Evolutionary conservation across 2,888 invertebrate genomes (phyloP), one percentile per base, ranked within the genome.

Genomic region (Ligdia adustata): DNA sequence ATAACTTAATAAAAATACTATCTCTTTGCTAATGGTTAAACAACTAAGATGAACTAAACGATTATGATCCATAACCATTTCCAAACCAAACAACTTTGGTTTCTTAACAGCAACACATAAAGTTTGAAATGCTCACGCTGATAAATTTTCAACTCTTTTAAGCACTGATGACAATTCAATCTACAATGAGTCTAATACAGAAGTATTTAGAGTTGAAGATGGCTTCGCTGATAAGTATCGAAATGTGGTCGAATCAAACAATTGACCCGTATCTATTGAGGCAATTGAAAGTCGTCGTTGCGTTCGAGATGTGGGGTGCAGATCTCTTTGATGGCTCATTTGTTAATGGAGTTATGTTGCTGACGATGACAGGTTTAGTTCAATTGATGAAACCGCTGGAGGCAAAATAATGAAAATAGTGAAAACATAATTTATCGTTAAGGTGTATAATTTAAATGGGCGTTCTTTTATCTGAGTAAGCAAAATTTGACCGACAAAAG

Each of bases 261-360:
- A 81, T 80, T 80, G 77, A 75, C 78, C 79, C 77, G 66, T 69
- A 79, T 73, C 68, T 61, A 69, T 76, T 73, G 64, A 56, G 55
- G 64, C 75, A 81, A 81, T 79, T 79, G 75, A 72, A 66, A 64
- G 64, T 63, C 66, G 69, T 64, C 64, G 53, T 53, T 55, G 52
- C 52, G 38, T 49, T 48, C 40, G 64, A 72, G 68, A 74, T 74
- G 73, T 67, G 66, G 73, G 72, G 69, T 66, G 59, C 67, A 58
- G 72, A 76, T 76, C 68, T 64, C 45, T 55, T 50, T 74, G 71
- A 73, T 68, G 64, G 66, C 62, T 65, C 69, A 74, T 77, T 77
- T 78, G 66, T 66, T 69, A 69, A 73, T 52, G 45, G 29, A 48
- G 45, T 35, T 46, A 45, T 37, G 37, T 18, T 15, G 43, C 41